phyloP scores from a whole-genome alignment of 35 echinoderm and acorn worm genomes.

The Patiria miniata region DNA sequence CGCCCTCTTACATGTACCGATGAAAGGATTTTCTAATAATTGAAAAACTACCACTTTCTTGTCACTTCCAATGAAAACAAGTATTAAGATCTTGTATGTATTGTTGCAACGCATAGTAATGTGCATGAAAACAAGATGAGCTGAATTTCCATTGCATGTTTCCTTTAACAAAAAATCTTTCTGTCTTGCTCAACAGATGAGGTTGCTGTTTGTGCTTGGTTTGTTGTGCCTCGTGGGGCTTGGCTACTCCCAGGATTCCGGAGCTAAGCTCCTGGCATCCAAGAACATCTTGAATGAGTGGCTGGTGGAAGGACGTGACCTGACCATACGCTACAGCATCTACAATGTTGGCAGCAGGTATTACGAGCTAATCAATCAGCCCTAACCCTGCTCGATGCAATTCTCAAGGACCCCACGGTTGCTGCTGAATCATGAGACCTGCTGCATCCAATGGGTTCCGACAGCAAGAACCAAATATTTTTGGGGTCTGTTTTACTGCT shows the following conservation, averaged over 20 bases:
- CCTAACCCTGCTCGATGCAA: no score
- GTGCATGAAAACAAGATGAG: not conserved
- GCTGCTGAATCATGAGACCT: no score
- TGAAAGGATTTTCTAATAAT: no score
- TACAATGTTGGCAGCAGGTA: conserved; percentile 99
- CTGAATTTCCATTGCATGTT: not conserved
- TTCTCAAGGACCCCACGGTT: no score
- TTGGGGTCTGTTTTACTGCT: not conserved
- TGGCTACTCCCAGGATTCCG: conserved; percentile 66
- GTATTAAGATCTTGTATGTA: no score
- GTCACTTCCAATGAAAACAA: no score
- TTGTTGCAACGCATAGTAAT: no score
- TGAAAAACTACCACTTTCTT: no score
- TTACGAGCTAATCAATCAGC: no score
- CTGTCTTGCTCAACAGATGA: conserved; percentile 69
- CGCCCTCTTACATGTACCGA: no score
- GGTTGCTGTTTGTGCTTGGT: conserved; percentile 57
- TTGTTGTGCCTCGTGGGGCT: conserved; percentile 66
- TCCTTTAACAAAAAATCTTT: not conserved
- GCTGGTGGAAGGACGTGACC: conserved; percentile 92
- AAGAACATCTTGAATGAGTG: conserved; percentile 97
- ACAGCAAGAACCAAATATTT: not conserved
- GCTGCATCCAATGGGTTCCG: no score
- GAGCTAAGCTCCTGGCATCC: conserved; percentile 83
- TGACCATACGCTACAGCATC: conserved; percentile 90